Base-by-base conservation (phyloP, 1,140 invertebrate species). In the Drosophila biarmipes region DNA sequence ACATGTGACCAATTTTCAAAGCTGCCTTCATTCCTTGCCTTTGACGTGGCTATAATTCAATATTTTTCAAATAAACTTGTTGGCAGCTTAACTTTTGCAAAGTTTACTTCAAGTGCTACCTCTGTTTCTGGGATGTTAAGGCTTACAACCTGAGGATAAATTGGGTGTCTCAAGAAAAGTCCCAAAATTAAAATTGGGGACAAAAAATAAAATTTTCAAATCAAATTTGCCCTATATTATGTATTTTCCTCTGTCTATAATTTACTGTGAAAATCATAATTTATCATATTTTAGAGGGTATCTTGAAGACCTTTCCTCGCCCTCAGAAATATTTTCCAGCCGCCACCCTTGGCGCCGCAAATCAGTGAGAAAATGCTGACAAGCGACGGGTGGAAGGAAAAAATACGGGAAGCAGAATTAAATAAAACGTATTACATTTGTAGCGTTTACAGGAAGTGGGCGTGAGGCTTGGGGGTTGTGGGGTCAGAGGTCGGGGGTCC, bases 381-480 rank as follows among this genome's bases (percentile, higher is more conserved):
- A 87, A 76, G 84, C 81, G 59, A 62, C 48, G 53, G 71, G 55
- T 53, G 52, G 40, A 19, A 74, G 51, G 57, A 58, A 51, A 72
- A 68, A 42, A 71, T 43, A 53, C 58, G 59, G 55, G 68, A 57
- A 57, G 59, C 43, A 64, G 49, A 34, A 74, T 87, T 87, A 87
- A 89, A 87, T 87, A 87, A 87, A 87, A 89, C 84, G 84, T 87
- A 81, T 87, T 89, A 89, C 76, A 89, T 89, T 89, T 89, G 80
- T 90, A 76, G 75, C 82, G 73, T 78, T 78, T 73, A 69, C 74
- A 80, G 78, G 68, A 87, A 81, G 73, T 64, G 57, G 49, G 66
- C 51, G 67, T 61, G 49, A 52, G 46, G 24, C 4, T 46, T 8
- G 40, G 17, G 15, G 43, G 48, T n/a, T 46, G 8, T 17, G 17